Conservation (phyloP, 2,888 invertebrate species). For the Hypsopygia costalis region DNA sequence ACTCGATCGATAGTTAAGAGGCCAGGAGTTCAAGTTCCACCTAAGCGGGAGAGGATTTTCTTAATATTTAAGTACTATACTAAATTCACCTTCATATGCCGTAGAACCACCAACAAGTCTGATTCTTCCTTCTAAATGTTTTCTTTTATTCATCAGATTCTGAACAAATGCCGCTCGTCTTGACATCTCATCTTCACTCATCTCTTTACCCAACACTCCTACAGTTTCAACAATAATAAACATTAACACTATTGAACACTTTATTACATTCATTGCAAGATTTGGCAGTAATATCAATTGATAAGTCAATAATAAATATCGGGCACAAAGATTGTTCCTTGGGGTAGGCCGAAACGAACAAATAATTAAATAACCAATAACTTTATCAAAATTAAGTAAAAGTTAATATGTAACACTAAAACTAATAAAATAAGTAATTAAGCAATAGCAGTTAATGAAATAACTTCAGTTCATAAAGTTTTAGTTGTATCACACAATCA, state of each 20-base stretch:
- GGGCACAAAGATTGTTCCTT: conserved; percentile 7
- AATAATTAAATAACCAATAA: too few species aligned
- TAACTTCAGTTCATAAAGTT: neutral
- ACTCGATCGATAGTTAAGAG: too few species aligned
- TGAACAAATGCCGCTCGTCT: conserved; percentile 81
- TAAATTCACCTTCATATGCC: conserved; percentile 87
- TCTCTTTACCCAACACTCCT: conserved; percentile 39
- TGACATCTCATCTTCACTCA: conserved; percentile 56
- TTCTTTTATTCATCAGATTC: conserved; percentile 85
- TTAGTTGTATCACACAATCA: conserved; percentile 1
- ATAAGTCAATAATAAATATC: neutral
- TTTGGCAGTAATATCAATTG: neutral
- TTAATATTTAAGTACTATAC: too few species aligned
- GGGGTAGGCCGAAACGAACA: neutral
- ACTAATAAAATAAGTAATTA: neutral
- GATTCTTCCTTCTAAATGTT: conserved; percentile 86
- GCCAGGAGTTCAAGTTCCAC: too few species aligned
- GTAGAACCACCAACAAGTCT: conserved; percentile 85
- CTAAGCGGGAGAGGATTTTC: too few species aligned
- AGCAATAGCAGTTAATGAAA: too few species aligned
- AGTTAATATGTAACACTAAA: neutral
- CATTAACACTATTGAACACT: conserved; percentile 24
- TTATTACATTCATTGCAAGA: neutral
- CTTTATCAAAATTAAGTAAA: too few species aligned
- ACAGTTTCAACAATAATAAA: conserved; percentile 27